Conservation (phyloP, 2,888 invertebrate species). For the Resseliella maxima region DNA sequence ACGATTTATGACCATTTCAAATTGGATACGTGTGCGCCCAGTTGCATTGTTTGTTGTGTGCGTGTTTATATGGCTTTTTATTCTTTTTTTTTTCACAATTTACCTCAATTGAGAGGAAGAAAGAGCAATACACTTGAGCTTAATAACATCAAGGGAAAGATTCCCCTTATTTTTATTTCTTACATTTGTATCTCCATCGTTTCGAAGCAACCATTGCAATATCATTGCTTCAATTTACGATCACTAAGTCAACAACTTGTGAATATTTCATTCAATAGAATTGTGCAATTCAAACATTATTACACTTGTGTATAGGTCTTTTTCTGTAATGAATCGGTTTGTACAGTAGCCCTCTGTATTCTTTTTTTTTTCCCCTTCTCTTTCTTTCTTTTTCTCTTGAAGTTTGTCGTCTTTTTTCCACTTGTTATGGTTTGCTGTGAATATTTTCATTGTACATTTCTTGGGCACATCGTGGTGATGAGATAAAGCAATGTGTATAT, state of each 20-base stretch:
- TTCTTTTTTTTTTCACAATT: background rate
- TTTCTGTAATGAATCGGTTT: background rate
- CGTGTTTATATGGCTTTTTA: background rate
- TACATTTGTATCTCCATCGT: too few species aligned
- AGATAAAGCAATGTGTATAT: slow-evolving; percentile 22
- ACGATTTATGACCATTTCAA: background rate
- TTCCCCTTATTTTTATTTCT: background rate
- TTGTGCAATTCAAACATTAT: slow-evolving; percentile 33
- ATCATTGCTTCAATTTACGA: slow-evolving; percentile 22
- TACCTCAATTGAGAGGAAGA: too few species aligned
- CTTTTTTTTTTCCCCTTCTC: too few species aligned
- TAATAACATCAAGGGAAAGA: background rate
- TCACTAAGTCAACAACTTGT: slow-evolving; percentile 48
- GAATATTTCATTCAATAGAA: slow-evolving; percentile 45
- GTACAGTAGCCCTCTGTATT: background rate
- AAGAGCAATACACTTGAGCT: slow-evolving; percentile 19
- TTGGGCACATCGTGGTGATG: background rate
- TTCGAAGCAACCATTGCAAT: background rate
- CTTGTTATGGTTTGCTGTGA: background rate
- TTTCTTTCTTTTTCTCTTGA: background rate
- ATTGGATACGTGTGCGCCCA: background rate
- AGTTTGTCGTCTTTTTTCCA: background rate
- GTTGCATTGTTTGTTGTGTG: background rate
- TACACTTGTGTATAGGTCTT: slow-evolving; percentile 6
- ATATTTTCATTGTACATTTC: background rate